Evolutionary conservation across 2,113 vertebrate genomes (phyloP).

Genomic region (Muscicapa adusta): DNA sequence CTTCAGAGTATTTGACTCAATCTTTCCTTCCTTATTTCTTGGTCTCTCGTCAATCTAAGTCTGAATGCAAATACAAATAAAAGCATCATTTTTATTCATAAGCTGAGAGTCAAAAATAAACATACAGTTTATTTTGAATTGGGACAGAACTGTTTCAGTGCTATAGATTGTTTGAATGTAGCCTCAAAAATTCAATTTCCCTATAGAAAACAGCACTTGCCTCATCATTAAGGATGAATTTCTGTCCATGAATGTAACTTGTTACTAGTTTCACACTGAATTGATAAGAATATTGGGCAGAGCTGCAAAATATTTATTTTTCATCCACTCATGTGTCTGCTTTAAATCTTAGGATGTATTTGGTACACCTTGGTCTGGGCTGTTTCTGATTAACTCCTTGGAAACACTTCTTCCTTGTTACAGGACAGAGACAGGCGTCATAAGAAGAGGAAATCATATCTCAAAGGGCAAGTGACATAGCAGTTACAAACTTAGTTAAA

Average conservation of each 20-base stretch:
- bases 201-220: background rate
- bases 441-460: background rate
- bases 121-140: background rate
- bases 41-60: background rate
- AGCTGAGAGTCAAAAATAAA: background rate
- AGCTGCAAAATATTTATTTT: background rate
- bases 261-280: background rate
- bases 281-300: background rate
- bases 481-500: background rate
- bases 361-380: background rate
- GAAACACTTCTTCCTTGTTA: background rate
- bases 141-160: background rate
- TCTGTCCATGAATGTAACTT: background rate
- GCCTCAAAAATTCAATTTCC: background rate
- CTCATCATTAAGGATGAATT: background rate
- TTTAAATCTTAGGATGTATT: background rate
- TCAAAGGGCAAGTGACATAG: background rate
- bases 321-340: background rate
- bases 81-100: background rate
- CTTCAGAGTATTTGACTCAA: background rate
- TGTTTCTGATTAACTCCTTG: background rate
- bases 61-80: background rate
- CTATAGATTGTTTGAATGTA: background rate
- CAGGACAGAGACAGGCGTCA: background rate
- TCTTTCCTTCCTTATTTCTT: background rate